Evolutionary conservation across 2,113 vertebrate genomes (phyloP).

Genomic region (Strigops habroptila): DNA sequence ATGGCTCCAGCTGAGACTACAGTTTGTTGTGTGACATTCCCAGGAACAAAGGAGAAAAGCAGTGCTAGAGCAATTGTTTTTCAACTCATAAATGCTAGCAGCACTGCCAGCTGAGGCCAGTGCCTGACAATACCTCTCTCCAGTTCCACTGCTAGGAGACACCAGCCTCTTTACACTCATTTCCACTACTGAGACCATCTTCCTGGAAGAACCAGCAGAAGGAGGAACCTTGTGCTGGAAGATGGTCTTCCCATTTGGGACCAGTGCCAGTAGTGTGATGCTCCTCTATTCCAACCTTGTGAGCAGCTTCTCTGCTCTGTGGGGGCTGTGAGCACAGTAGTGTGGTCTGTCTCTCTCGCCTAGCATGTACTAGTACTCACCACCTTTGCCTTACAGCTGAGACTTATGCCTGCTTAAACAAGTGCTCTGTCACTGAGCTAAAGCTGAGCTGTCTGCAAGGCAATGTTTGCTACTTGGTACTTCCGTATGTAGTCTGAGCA

Average conservation of each 20-base stretch:
- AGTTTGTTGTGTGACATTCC: not conserved
- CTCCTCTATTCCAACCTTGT: not conserved
- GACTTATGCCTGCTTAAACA: not conserved
- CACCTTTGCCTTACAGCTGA: not conserved
- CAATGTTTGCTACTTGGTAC: not conserved
- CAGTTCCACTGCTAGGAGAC: not conserved
- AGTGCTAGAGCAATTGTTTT: not conserved
- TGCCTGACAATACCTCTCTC: not conserved
- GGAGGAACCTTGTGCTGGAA: not conserved
- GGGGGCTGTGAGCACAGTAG: not conserved
- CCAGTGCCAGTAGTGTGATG: accelerated
- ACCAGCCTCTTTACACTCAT: not conserved
- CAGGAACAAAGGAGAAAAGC: not conserved
- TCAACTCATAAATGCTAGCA: not conserved
- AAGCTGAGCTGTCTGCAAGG: not conserved
- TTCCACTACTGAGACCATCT: not conserved
- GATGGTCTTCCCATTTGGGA: not conserved
- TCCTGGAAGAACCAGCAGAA: not conserved
- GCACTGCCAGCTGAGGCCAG: not conserved
- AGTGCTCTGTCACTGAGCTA: not conserved
- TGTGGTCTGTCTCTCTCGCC: not conserved
- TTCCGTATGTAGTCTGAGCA: not conserved
- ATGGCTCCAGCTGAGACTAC: not conserved
- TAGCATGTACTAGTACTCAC: not conserved
- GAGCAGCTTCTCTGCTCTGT: not conserved